A percentile compares a stretch with the other conserved stretches of the same genome.
Conservation (phyloP, 1,140 invertebrate species). For the Drosophila trapezifrons region DNA sequence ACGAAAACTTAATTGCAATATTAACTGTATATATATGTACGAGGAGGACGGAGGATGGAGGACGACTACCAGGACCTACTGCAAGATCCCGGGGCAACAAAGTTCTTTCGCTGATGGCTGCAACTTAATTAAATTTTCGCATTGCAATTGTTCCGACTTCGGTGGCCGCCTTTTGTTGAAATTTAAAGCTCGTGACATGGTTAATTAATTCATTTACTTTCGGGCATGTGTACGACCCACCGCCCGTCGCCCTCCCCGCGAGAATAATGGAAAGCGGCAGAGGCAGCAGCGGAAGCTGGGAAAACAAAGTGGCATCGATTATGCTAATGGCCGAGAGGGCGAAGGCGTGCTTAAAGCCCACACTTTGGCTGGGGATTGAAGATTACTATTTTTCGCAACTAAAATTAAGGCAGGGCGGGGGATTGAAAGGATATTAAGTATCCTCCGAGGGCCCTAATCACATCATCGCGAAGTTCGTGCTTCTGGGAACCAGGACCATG, state of each 20-base stretch:
- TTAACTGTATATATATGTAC: conserved; percentile 52
- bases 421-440: conserved; percentile 13
- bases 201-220: conserved; percentile 79
- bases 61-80: conserved; percentile 9
- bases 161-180: conserved; percentile 68
- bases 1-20: conserved; percentile 65
- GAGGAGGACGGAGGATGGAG: neutral
- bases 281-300: conserved; percentile 23
- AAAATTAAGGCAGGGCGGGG: conserved; percentile 1
- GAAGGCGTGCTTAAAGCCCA: conserved; percentile 20
- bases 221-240: conserved; percentile 35
- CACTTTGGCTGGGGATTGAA: conserved; percentile 6
- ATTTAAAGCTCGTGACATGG: conserved; percentile 72
- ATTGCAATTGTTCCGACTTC: conserved; percentile 67
- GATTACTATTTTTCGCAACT: conserved; percentile 19
- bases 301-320: conserved; percentile 75
- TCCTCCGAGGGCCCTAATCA: conserved; percentile 3
- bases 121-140: conserved; percentile 77
- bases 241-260: neutral
- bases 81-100: conserved; percentile 17
- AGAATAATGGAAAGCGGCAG: conserved; percentile 33
- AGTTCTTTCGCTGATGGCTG: conserved; percentile 36
- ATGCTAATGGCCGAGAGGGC: conserved; percentile 58
- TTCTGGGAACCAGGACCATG: neutral
- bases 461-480: conserved; percentile 16